phyloP scores from a whole-genome alignment of 2,113 vertebrate genomes.

The Phyllostomus hastatus region DNA sequence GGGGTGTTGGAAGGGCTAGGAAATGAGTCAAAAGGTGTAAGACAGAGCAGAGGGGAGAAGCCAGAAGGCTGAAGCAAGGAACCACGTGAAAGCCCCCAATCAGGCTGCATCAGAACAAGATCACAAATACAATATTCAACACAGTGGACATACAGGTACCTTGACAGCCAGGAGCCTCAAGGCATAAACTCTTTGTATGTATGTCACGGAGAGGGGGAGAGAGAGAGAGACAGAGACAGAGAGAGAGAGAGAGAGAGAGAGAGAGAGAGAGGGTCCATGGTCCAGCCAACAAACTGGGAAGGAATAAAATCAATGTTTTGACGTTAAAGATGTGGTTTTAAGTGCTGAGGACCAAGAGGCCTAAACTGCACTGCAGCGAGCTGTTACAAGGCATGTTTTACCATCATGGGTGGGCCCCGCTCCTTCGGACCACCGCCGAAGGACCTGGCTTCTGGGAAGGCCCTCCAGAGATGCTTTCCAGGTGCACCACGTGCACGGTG shows the following conservation, averaged over 20 bases:
- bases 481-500: not conserved
- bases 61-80: not conserved
- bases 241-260: not conserved
- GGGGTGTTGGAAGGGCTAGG: not conserved
- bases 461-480: not conserved
- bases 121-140: not conserved
- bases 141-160: not conserved
- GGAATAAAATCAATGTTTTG: not conserved
- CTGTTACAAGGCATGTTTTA: not conserved
- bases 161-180: not conserved
- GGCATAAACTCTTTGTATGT: not conserved
- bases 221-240: not conserved
- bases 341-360: not conserved
- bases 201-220: not conserved
- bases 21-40: not conserved
- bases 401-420: not conserved
- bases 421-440: accelerated
- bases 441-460: not conserved
- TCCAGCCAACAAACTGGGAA: not conserved
- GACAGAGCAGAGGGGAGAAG: not conserved
- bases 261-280: not conserved
- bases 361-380: not conserved
- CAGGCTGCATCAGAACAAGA: not conserved
- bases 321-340: not conserved
- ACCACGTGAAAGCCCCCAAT: not conserved